Evolutionary conservation across 2,888 invertebrate species (phyloP).

Genomic region (Agrotis exclamationis): DNA sequence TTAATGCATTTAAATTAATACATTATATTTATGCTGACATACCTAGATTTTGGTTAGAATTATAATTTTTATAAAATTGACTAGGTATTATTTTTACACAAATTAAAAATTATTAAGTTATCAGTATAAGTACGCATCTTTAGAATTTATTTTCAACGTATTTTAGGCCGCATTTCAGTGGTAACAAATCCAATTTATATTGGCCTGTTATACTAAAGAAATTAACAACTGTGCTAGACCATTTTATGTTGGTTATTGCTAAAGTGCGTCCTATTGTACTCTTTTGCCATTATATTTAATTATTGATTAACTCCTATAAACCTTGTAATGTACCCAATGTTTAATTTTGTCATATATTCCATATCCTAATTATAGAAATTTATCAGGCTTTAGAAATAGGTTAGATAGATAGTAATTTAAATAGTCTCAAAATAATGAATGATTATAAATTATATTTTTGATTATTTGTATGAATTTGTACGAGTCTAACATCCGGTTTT

Average conservation of each 20-base stretch:
- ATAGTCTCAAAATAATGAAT: conserved; percentile 48
- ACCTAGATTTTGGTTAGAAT: not conserved
- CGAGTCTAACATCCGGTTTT: conserved; percentile 12
- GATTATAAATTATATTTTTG: conserved; percentile 31
- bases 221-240: not conserved
- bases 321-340: conserved; percentile 18
- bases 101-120: conserved; percentile 6
- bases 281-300: conserved; percentile 27
- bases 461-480: conserved; percentile 23
- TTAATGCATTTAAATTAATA: conserved; percentile 20
- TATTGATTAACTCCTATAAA: conserved; percentile 8
- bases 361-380: conserved; percentile 23
- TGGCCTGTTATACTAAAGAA: not conserved
- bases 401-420: conserved; percentile 30
- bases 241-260: not conserved
- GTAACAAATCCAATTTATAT: not conserved
- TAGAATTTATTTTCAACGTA: conserved; percentile 7
- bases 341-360: conserved; percentile 41
- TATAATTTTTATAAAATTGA: conserved; percentile 1
- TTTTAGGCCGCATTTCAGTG: not conserved
- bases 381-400: conserved; percentile 38
- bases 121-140: not conserved
- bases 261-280: not conserved
- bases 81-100: conserved; percentile 9
- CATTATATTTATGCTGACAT: conserved; percentile 10